These are phyloP conservation scores for Spinus olivaceus DNA, from an alignment of 2,797 vertebrate species.

Conservation along the genomic window DNA sequence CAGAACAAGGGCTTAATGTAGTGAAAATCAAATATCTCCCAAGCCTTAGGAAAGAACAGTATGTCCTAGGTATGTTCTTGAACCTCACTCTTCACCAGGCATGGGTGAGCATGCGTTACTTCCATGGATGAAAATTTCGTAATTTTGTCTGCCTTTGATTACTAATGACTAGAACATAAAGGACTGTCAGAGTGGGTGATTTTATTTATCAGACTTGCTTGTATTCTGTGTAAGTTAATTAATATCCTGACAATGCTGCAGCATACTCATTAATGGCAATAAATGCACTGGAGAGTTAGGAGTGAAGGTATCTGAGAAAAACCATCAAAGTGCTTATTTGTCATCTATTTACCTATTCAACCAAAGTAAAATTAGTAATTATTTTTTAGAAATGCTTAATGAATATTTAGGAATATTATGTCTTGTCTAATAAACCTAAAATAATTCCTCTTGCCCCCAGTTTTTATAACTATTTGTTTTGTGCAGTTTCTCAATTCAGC, in stretches of 20 bases:
- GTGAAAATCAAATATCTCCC: background rate
- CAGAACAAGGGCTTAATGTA: background rate
- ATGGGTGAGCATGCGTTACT: background rate
- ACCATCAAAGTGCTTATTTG: background rate
- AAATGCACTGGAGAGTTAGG: background rate
- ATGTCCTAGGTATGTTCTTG: background rate
- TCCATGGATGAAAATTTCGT: background rate
- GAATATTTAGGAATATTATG: background rate
- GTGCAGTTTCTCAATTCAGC: background rate
- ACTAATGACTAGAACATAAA: background rate
- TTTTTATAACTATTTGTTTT: background rate
- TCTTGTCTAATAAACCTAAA: background rate
- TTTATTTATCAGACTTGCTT: background rate
- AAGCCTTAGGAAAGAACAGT: background rate
- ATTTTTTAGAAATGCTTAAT: background rate
- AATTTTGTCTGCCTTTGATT: background rate
- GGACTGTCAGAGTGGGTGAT: background rate
- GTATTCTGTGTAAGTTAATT: background rate
- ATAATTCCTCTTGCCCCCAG: rapidly evolving
- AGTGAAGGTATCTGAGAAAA: background rate
- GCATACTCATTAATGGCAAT: background rate
- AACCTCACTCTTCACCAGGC: rapidly evolving
- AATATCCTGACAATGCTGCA: background rate
- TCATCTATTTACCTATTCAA: background rate
- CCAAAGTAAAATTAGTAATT: background rate